Evolutionary conservation across 2,113 vertebrate genomes (phyloP).

Genomic region (Odocoileus hemionus): DNA sequence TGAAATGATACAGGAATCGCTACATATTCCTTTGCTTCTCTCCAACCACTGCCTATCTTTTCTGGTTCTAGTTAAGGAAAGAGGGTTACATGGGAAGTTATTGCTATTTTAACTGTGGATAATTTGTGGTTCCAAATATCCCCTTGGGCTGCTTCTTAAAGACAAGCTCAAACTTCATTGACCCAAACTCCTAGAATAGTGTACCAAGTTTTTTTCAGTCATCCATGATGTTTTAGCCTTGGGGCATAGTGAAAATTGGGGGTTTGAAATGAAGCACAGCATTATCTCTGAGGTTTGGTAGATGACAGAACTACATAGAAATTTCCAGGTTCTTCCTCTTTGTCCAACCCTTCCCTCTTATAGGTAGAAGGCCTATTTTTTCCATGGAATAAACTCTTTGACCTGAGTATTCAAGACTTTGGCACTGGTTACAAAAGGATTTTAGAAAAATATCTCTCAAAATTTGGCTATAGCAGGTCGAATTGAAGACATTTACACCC

Average conservation of each 20-base stretch:
- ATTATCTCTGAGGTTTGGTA: neutral
- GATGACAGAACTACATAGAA: neutral
- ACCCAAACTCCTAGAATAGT: neutral
- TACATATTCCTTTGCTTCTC: neutral
- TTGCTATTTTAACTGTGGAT: constrained; percentile 21
- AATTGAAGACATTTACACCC: neutral
- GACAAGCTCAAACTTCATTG: neutral
- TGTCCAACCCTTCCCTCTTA: neutral
- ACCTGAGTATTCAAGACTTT: neutral
- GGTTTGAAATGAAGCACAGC: neutral
- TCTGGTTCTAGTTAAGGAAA: constrained; percentile 36
- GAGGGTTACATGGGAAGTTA: neutral
- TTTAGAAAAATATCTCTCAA: neutral
- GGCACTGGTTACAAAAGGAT: neutral
- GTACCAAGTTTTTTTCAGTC: neutral
- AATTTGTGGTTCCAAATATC: constrained; percentile 22
- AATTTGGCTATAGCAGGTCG: neutral
- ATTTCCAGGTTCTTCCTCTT: neutral
- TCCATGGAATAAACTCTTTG: neutral
- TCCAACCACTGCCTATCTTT: neutral
- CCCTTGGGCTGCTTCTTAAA: neutral
- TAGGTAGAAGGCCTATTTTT: neutral
- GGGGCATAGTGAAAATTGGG: neutral
- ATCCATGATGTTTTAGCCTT: neutral
- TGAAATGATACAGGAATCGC: neutral